Evolutionary conservation across 2,797 vertebrate species (phyloP).

Genomic region (Channa striata): DNA sequence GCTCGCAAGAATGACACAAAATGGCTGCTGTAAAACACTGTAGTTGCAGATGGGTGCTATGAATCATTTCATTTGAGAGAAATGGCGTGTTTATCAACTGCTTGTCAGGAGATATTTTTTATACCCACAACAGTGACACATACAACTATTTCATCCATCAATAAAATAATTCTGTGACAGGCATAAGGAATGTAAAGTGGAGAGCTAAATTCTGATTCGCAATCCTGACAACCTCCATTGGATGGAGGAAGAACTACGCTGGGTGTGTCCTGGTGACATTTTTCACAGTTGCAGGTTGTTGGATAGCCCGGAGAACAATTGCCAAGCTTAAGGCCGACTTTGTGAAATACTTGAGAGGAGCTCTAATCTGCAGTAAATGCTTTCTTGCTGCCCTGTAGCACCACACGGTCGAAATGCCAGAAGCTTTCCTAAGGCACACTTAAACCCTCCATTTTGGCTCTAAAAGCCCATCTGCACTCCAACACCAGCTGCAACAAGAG

Average conservation of each 20-base stretch:
- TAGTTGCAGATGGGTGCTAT: constrained; percentile 22
- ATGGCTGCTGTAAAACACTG: constrained; percentile 45
- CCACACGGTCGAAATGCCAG: constrained; percentile 63
- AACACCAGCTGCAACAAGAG: constrained; percentile 55
- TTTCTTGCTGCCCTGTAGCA: constrained; percentile 77
- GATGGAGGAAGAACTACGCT: constrained; percentile 13
- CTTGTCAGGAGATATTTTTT: constrained; percentile 32
- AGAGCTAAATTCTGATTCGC: constrained; percentile 48
- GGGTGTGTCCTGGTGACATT: constrained; percentile 63
- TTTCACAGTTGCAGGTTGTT: constrained; percentile 66
- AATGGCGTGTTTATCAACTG: constrained; percentile 42
- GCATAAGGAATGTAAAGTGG: constrained; percentile 38
- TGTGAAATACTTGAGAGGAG: constrained; percentile 79
- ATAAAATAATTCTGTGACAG: constrained; percentile 35
- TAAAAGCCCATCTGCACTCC: constrained; percentile 63
- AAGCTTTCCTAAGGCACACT: constrained; percentile 77
- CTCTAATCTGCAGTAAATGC: constrained; percentile 83
- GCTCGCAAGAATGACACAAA: constrained; percentile 31
- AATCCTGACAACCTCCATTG: constrained; percentile 24
- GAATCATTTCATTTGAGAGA: constrained; percentile 56
- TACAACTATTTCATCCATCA: constrained; percentile 56
- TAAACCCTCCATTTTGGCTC: constrained; percentile 79
- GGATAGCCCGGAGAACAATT: constrained; percentile 75
- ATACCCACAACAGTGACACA: constrained; percentile 40
- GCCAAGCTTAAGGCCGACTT: constrained; percentile 75